Percentiles rank a stretch among this genome's conserved stretches.
Evolutionary conservation across 2,888 invertebrate species (phyloP).

Genomic region (Tupiocoris notatus): DNA sequence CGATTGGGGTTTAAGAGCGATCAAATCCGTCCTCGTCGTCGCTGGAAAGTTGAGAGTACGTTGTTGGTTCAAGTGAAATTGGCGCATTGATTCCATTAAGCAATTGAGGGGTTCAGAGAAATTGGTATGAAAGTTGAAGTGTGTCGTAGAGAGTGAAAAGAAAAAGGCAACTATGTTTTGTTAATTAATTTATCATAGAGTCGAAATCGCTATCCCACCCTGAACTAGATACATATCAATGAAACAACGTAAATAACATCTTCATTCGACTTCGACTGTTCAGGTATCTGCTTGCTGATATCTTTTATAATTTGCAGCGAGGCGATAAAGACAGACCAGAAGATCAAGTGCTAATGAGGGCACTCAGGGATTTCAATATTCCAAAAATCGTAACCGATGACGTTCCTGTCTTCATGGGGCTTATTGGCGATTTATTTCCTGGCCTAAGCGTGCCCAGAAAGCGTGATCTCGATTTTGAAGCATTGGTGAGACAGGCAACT

Average conservation of each 20-base stretch:
- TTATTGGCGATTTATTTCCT: conserved; percentile 90
- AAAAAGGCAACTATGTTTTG: no score
- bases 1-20: conserved; percentile 93
- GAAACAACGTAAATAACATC: no score
- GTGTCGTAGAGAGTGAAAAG: no score
- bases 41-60: conserved; percentile 86
- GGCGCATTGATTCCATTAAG: neutral
- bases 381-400: conserved; percentile 94
- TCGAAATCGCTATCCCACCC: no score
- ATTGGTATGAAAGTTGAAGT: no score
- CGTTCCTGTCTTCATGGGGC: conserved; percentile 86
- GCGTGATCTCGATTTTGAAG: conserved; percentile 80
- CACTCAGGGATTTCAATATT: conserved; percentile 88
- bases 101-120: no score
- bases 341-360: conserved; percentile 92
- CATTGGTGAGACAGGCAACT: conserved; percentile 72
- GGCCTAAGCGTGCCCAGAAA: conserved; percentile 89
- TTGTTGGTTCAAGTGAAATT: no score
- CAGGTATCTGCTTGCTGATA: no score
- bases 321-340: conserved; percentile 75
- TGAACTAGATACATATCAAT: no score
- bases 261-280: no score
- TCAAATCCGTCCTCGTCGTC: conserved; percentile 92
- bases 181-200: no score
- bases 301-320: conserved; percentile 59